Evolutionary conservation across 2,888 invertebrate genomes (phyloP).

Genomic region (Elysia crispata): DNA sequence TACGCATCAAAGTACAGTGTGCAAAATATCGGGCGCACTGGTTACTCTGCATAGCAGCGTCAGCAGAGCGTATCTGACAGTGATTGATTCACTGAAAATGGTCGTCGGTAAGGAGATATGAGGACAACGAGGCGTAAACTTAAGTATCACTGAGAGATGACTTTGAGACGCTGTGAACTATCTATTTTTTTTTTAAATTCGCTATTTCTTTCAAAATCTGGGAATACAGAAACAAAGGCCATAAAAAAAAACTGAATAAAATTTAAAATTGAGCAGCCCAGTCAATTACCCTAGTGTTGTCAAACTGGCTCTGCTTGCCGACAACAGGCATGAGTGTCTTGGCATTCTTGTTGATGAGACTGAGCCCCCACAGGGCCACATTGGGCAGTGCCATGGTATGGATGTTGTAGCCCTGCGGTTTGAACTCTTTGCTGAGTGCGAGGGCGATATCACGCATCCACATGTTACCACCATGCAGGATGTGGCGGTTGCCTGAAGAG

Average conservation of each 20-base stretch:
- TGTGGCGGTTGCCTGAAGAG: conserved; percentile 76
- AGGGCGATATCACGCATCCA: conserved; percentile 80
- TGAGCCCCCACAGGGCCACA: conserved; percentile 75
- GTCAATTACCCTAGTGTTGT: conserved; percentile 69
- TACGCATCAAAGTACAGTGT: too few relatives aligned
- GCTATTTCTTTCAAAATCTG: not conserved
- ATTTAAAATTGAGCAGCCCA: too few relatives aligned
- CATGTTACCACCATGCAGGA: conserved; percentile 75
- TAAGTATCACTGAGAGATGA: too few relatives aligned
- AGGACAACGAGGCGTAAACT: too few relatives aligned
- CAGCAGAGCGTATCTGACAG: too few relatives aligned
- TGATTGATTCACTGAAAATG: too few relatives aligned
- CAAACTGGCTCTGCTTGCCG: conserved; percentile 72
- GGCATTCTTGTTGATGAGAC: conserved; percentile 78
- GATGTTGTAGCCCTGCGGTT: conserved; percentile 76
- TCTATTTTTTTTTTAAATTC: not conserved
- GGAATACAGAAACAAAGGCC: not conserved
- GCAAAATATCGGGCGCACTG: too few relatives aligned
- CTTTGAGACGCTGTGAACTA: not conserved
- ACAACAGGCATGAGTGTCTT: conserved; percentile 77
- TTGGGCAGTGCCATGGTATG: conserved; percentile 77
- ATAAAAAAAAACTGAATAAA: not conserved
- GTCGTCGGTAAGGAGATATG: too few relatives aligned
- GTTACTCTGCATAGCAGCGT: too few relatives aligned
- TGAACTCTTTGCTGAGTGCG: conserved; percentile 79